Base-by-base conservation (phyloP, 2,888 invertebrate species). In the Oscheius onirici region DNA sequence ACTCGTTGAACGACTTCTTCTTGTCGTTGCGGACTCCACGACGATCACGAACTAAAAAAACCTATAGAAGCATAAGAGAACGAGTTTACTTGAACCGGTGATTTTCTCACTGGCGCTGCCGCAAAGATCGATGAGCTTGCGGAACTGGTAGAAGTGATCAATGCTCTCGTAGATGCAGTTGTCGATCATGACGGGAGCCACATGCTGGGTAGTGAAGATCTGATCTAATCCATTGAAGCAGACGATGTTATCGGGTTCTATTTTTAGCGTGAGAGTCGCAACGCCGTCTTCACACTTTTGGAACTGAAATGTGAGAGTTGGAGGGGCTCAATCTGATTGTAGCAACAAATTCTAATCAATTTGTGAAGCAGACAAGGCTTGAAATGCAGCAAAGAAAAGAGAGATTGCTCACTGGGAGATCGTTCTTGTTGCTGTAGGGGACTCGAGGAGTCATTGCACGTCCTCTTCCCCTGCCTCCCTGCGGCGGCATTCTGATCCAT, bases 141-240 rank as follows among this genome's bases (percentile, higher is more conserved):
- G 55, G 46, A 73, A 74, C 65, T 82, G 81, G 52, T 82, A 82
- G 68, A 72, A 82, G 60, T 82, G 81, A 51, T 82, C 81, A 43
- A 76, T 71, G 55, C 77, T 78, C 41, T 69, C 71, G 72, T 80
- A 82, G 28, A 82, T 75, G 10, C 51, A 46, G 1, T 67, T 68
- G 13, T 80, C 81, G 34, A 82, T 70, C 26, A 80, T 57, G 2
- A 82, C 77, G 3, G 81, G 81, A 61, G 76, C 79, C 55, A 44
- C 72, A 61, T 81, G 78, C 61, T 81, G 78, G 3, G 77, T 77
- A 3, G 81, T 74, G 69, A 80, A 78, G 3, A 79, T 73, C 44
- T 75, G 77, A 26, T 73, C 68, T 41, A 77, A 75, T 8, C 81
- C 81, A 22, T 75, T 74, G 65, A 81, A 81, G 55, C 73, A 76